Conservation (phyloP, 2,797 vertebrate genomes). For the Lophius americanus region DNA sequence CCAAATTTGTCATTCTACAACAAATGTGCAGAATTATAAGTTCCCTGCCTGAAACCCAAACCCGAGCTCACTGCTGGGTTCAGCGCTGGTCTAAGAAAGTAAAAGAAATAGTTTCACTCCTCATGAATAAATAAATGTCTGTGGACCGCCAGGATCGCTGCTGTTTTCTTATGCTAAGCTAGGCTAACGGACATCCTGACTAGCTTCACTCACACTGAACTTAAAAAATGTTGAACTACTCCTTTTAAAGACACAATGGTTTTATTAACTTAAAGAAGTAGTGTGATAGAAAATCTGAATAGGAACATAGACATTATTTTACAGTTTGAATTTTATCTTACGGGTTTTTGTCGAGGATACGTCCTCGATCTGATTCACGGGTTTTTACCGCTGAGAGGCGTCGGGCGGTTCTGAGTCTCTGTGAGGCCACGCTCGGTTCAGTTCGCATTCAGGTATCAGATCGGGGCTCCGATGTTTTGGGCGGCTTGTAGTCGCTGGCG, state of each 20-base stretch:
- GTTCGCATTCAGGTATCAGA: conserved; percentile 58
- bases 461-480: conserved; percentile 66
- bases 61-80: too few species aligned
- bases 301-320: background rate
- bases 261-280: background rate
- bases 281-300: background rate
- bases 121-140: too few species aligned
- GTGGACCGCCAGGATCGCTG: background rate
- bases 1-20: too few species aligned
- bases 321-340: background rate
- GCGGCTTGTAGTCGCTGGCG: conserved; percentile 76
- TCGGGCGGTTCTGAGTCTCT: background rate
- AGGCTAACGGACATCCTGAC: background rate
- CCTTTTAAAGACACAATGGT: background rate
- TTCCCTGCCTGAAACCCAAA: too few species aligned
- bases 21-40: too few species aligned
- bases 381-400: background rate
- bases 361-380: background rate
- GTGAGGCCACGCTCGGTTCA: background rate
- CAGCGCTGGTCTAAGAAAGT: too few species aligned
- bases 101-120: too few species aligned
- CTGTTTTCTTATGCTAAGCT: conserved; percentile 2
- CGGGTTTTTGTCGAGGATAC: background rate
- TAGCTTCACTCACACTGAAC: background rate
- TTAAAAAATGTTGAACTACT: background rate